Evolutionary conservation across 1,140 invertebrate species (phyloP), one percentile per base, ranked within the genome.

Genomic region (Cydia splendana): DNA sequence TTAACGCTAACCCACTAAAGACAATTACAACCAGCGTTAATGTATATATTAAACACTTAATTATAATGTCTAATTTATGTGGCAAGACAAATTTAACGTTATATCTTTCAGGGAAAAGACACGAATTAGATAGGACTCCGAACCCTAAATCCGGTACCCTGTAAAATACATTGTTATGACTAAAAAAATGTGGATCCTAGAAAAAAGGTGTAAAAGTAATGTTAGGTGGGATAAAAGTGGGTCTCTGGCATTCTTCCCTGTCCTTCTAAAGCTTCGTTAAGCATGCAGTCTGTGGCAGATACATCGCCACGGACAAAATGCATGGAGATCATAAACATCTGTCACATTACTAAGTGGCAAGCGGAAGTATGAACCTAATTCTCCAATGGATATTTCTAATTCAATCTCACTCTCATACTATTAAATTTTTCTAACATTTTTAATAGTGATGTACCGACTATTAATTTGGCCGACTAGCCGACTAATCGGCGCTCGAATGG

Each of bases 171-270:
- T 13, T n/a, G 24, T 53, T 74, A 74, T 28, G 71, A 74, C 71
- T 38, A 51, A 74, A 53, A 18, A 45, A 53, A 74, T 28, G 45
- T 30, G 74, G 74, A 53, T 74, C 74, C 45, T 75, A 75, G 73
- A 53, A 74, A 75, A 75, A 53, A 75, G 18, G 45, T 51, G 51
- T 74, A 57, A 34, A 65, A 71, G 67, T 71, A 2, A 38, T 71
- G 6, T 71, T 71, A 71, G 74, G 74, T 75, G 34, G 51, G 42
- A 38, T 75, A 34, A 53, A 75, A 30, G 74, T 28, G 74, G 20
- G 45, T 45, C 20, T 83, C 84, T 85, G 79, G 80, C 87, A 88
- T 88, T 87, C 88, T 84, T 89, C 88, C 89, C 86, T 90, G 89
- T 87, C 88, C 88, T 89, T 88, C 85, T 83, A 75, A 89, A 90